Evolutionary conservation across 2,797 vertebrate species (phyloP).

Genomic region (Setipinna tenuifilis): DNA sequence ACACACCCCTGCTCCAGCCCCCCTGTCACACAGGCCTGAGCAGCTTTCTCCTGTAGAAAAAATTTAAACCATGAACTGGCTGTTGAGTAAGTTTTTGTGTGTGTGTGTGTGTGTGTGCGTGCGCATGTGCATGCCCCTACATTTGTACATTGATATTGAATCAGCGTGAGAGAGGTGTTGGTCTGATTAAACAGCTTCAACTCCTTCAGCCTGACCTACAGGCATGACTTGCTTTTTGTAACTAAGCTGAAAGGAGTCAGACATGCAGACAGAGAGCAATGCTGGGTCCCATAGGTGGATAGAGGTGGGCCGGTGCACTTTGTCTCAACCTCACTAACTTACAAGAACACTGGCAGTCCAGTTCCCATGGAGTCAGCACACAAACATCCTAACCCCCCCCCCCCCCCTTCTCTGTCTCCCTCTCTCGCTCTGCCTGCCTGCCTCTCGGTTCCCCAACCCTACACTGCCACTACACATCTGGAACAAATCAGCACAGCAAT

Average conservation of each 20-base stretch:
- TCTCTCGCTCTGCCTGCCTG: conserved; percentile 12
- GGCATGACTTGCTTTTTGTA: neutral
- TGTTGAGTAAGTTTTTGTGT: neutral
- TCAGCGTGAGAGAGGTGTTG: neutral
- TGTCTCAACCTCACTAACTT: neutral
- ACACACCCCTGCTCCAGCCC: neutral
- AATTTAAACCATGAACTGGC: neutral
- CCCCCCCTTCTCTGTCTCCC: conserved; percentile 9
- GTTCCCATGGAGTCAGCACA: conserved; percentile 13
- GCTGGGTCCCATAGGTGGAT: conserved; percentile 4
- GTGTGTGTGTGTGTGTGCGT: neutral
- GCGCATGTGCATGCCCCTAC: neutral
- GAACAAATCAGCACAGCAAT: conserved; percentile 54
- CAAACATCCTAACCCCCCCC: neutral
- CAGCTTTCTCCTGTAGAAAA: neutral
- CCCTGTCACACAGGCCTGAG: neutral
- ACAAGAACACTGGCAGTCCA: conserved; percentile 32
- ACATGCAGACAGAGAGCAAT: neutral
- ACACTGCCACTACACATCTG: conserved; percentile 54
- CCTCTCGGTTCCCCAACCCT: neutral
- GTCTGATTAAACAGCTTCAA: neutral
- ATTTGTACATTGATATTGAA: neutral
- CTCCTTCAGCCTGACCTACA: neutral
- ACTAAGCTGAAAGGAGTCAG: neutral
- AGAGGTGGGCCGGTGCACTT: neutral